These are phyloP conservation scores for Lophotriccus pileatus DNA, from an alignment of 2,797 vertebrate species.

Conservation along the genomic window DNA sequence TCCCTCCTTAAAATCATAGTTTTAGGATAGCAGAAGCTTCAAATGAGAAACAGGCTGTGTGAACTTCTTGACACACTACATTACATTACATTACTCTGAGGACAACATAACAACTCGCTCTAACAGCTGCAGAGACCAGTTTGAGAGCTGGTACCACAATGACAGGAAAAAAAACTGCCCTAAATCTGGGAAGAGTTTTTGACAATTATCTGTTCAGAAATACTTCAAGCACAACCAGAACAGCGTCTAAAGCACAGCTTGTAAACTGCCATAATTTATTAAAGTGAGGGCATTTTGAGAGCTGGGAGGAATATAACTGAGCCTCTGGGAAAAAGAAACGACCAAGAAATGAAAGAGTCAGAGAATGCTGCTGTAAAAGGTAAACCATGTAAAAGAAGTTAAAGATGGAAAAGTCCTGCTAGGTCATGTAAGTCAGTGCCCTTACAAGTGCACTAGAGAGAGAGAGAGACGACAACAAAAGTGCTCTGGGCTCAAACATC, in stretches of 20 bases:
- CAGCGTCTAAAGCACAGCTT: background rate
- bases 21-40: background rate
- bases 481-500: background rate
- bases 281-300: background rate
- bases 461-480: background rate
- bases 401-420: constrained; percentile 27
- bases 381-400: constrained; percentile 17
- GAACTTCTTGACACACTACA: background rate
- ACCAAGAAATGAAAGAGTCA: background rate
- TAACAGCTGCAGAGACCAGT: background rate
- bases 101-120: rapidly evolving
- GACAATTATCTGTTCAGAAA: constrained; percentile 28
- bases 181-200: background rate
- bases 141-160: background rate
- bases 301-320: background rate
- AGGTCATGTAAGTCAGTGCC: background rate
- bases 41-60: background rate
- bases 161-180: background rate
- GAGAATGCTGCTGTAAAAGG: background rate
- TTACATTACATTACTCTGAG: background rate
- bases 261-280: constrained; percentile 12
- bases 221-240: background rate
- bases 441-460: background rate
- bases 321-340: background rate
- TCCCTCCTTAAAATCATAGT: background rate